Evolutionary conservation across 2,113 vertebrate species (phyloP).

Genomic region (Eidolon helvum): DNA sequence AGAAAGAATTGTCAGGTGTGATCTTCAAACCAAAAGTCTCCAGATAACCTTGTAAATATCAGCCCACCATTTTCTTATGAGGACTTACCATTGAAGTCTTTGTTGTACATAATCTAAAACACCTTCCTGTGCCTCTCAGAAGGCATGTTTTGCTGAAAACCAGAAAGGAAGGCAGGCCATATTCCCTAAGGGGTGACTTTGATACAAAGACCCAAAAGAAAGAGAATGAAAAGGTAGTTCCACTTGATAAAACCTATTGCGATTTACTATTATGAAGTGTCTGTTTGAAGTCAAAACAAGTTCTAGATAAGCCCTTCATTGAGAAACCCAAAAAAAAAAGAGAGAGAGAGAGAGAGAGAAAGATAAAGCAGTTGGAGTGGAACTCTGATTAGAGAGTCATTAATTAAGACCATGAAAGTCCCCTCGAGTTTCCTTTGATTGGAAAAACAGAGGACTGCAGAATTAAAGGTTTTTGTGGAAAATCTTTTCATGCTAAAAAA

Average conservation of each 20-base stretch:
- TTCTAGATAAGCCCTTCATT: conserved; percentile 62
- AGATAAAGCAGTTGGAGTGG: conserved; percentile 37
- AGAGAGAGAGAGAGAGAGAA: not conserved
- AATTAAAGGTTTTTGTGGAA: conserved; percentile 60
- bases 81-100: not conserved
- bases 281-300: conserved; percentile 71
- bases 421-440: not conserved
- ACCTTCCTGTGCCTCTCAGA: not conserved
- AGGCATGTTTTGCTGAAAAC: not conserved
- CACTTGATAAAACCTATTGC: conserved; percentile 52
- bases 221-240: conserved; percentile 58
- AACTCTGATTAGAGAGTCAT: not conserved
- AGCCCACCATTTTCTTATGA: not conserved
- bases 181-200: conserved; percentile 1
- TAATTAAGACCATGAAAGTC: conserved; percentile 47
- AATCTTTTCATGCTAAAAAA: conserved; percentile 44
- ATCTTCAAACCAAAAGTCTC: not conserved
- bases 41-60: not conserved
- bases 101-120: not conserved
- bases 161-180: not conserved
- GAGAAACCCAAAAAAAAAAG: conserved; percentile 10
- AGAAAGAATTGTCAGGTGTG: not conserved
- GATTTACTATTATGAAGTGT: conserved; percentile 65
- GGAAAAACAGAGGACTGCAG: conserved; percentile 39
- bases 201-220: conserved; percentile 52